These are phyloP conservation scores for Caenorhabditis japonica DNA, from an alignment of 2,888 invertebrate genomes.

Conservation along the genomic window DNA sequence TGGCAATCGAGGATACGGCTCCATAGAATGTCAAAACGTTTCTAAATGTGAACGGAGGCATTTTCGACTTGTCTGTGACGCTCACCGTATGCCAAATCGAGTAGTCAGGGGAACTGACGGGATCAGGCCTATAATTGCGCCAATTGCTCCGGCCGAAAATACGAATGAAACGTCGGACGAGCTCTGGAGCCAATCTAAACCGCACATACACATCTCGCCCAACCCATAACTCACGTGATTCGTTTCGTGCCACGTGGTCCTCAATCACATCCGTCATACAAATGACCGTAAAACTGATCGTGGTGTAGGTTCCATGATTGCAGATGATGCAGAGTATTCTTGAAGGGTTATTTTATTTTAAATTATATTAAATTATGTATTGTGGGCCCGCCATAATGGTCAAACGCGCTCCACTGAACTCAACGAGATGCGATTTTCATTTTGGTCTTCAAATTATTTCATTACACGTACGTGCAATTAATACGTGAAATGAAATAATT, in stretches of 20 bases:
- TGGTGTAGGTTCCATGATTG: conserved; percentile 45
- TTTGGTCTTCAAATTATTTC: too few relatives aligned
- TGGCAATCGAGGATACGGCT: conserved; percentile 20
- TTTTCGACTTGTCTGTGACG: neutral
- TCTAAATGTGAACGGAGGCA: conserved; percentile 1
- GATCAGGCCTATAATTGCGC: conserved; percentile 54
- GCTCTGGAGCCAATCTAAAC: conserved; percentile 57
- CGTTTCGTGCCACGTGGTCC: conserved; percentile 10
- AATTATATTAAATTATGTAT: neutral
- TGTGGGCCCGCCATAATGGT: too few relatives aligned
- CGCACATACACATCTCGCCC: neutral
- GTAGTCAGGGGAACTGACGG: conserved; percentile 52
- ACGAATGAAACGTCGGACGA: conserved; percentile 50
- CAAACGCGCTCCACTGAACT: too few relatives aligned
- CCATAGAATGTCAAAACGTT: conserved; percentile 41
- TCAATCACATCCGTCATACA: conserved; percentile 59
- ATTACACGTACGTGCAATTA: too few relatives aligned
- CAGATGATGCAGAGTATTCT: conserved; percentile 47
- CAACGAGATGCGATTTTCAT: too few relatives aligned
- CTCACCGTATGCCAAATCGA: conserved; percentile 50
- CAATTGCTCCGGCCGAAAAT: conserved; percentile 59
- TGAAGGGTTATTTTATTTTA: neutral
- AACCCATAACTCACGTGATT: conserved; percentile 21
- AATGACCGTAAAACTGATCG: conserved; percentile 59
- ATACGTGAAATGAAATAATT: too few relatives aligned